Conservation (phyloP, 1,140 invertebrate species). For the Drosophila mauritiana region DNA sequence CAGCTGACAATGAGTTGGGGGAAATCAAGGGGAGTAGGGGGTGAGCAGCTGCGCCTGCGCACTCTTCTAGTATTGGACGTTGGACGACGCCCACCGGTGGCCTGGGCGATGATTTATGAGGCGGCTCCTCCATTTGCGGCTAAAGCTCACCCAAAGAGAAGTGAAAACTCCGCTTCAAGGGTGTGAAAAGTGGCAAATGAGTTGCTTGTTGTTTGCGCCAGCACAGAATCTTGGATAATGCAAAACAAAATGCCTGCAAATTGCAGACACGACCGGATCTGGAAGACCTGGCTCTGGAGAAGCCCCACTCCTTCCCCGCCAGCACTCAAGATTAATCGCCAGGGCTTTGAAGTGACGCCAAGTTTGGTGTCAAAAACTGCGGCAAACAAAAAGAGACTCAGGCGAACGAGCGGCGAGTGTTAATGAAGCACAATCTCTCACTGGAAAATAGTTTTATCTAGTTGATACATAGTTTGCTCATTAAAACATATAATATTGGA, state of each 20-base stretch:
- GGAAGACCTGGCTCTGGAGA: conserved; percentile 17
- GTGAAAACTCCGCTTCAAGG: conserved; percentile 36
- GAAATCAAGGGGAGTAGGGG: conserved; percentile 26
- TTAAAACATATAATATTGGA: no score
- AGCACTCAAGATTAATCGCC: conserved; percentile 63
- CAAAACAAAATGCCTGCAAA: conserved; percentile 65
- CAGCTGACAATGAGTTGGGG: conserved; percentile 68
- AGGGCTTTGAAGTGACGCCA: conserved; percentile 57
- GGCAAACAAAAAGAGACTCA: conserved; percentile 46
- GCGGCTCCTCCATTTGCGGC: conserved; percentile 59
- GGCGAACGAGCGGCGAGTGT: conserved; percentile 43
- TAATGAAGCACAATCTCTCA: conserved; percentile 56
- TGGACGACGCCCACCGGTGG: conserved; percentile 67
- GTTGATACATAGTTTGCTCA: no score
- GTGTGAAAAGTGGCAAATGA: conserved; percentile 68
- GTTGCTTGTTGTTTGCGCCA: conserved; percentile 32
- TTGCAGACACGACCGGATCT: conserved; percentile 54
- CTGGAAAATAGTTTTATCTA: conserved; percentile 2
- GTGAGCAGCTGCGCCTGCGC: conserved; percentile 53
- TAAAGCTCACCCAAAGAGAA: conserved; percentile 27
- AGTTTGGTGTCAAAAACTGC: conserved; percentile 56
- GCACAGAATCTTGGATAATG: conserved; percentile 51
- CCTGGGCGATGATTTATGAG: conserved; percentile 73
- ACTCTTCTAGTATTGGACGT: conserved; percentile 74
- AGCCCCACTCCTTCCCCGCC: background rate